Evolutionary conservation across 23 tunicate genomes (phyloP).

Genomic region (Styela plicata): DNA sequence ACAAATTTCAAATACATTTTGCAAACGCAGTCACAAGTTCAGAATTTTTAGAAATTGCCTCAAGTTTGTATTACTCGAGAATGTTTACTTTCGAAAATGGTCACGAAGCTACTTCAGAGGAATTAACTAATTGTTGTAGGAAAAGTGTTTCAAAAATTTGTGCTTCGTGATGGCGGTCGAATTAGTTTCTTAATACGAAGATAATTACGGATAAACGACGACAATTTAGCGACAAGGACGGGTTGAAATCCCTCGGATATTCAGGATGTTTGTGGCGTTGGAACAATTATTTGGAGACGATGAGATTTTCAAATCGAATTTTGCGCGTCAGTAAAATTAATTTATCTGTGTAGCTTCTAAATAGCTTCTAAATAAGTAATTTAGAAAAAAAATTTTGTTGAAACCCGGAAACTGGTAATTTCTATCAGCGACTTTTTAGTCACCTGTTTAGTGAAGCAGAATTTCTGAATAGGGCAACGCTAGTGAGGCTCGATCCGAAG

Average conservation of each 20-base stretch:
- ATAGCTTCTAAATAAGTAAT: no score
- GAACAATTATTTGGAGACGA: background rate
- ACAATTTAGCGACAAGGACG: slow-evolving; percentile 12
- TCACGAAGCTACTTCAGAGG: background rate
- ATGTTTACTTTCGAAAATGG: background rate
- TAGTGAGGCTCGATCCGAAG: no score
- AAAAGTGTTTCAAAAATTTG: background rate
- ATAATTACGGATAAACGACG: slow-evolving; percentile 9
- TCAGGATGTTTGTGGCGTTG: slow-evolving; percentile 23
- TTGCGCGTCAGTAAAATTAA: background rate
- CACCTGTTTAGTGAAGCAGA: no score
- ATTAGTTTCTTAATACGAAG: slow-evolving; percentile 4
- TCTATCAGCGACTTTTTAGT: no score
- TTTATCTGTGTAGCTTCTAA: no score
- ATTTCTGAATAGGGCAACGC: no score
- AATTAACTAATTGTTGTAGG: background rate
- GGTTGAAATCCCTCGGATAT: slow-evolving; percentile 17
- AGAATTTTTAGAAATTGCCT: no score
- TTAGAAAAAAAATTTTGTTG: no score
- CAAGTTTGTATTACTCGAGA: background rate
- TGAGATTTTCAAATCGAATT: no score
- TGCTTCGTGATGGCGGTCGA: background rate
- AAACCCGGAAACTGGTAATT: no score
- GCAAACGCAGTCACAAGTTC: no score
- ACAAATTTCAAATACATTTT: no score